Evolutionary conservation across 1,140 invertebrate genomes (phyloP), one percentile per base, ranked within the genome.

Genomic region (Achroia grisella): DNA sequence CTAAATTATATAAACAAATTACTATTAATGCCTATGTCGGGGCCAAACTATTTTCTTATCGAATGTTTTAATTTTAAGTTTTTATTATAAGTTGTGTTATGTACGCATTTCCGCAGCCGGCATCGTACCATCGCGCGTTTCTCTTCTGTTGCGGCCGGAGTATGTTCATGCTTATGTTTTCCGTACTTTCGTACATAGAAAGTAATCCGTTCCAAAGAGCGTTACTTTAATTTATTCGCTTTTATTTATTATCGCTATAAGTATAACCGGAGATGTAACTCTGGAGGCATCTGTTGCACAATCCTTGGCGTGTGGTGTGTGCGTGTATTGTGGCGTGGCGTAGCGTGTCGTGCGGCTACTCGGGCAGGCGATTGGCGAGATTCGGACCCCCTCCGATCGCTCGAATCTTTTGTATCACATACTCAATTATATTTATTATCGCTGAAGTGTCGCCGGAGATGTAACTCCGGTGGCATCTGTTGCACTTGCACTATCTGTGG

Each of bases 171-270:
- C 37, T 41, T 14, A 10, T 31, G n/a, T n/a, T 40, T 30, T 46
- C 41, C 36, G 44, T 52, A 51, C 46, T 44, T 39, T 44, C 48
- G 57, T 56, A 71, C 66, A 66, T 75, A 62, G 72, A 66, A 69
- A 60, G 66, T 67, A 66, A 74, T 64, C 71, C 63, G 74, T 73
- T 77, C 78, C 73, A 79, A 79, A 82, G 75, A 74, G 71, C 69
- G 68, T 68, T 51, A 46, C 54, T 65, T 56, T 67, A 71, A 75
- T 78, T 82, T 82, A 77, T 78, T 78, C 57, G 69, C 67, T 52
- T 66, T 69, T 68, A 66, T 56, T 70, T 71, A 65, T 71, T 62
- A 17, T 52, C 59, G 52, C 40, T 64, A 48, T 39, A 46, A 53
- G 46, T 9, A 15, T 42, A n/a, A 23, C 28, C 10, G 33, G 39